Evolutionary conservation across 2,888 invertebrate genomes (phyloP).

Genomic region (Cremastinae sp.): DNA sequence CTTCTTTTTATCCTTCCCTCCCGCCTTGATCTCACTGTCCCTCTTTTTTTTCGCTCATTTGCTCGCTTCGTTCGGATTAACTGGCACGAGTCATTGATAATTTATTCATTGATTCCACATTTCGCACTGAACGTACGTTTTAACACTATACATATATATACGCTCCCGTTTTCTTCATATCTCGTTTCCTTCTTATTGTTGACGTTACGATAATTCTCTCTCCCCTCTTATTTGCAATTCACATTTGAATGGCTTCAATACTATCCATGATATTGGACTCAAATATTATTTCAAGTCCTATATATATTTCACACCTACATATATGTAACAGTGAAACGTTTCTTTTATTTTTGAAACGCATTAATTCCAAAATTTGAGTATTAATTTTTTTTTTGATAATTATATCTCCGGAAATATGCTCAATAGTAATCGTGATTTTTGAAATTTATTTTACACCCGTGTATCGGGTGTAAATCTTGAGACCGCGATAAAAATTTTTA

Average conservation of each 20-base stretch:
- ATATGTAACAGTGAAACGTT: too few relatives aligned
- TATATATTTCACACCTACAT: too few relatives aligned
- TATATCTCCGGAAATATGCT: too few relatives aligned
- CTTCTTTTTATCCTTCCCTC: slow-evolving; percentile 4
- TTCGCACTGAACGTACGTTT: slow-evolving; percentile 20
- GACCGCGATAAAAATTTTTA: slow-evolving; percentile 10
- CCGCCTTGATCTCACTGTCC: too few relatives aligned
- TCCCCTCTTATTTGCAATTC: neutral
- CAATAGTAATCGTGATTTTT: neutral
- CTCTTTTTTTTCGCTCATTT: slow-evolving; percentile 4
- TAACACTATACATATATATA: too few relatives aligned
- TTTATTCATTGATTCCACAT: slow-evolving; percentile 41
- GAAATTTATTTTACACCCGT: neutral
- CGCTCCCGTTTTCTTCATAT: neutral
- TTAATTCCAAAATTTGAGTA: too few relatives aligned
- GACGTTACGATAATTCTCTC: neutral
- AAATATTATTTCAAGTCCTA: too few relatives aligned
- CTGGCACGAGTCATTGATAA: slow-evolving; percentile 42
- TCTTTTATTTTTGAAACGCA: too few relatives aligned
- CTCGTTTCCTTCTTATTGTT: neutral
- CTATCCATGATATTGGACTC: too few relatives aligned
- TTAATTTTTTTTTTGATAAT: too few relatives aligned
- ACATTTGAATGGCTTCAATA: too few relatives aligned
- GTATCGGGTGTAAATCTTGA: neutral
- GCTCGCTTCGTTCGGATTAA: slow-evolving; percentile 16